phyloP scores from a whole-genome alignment of 2,113 vertebrate genomes.

The Albula glossodonta region DNA sequence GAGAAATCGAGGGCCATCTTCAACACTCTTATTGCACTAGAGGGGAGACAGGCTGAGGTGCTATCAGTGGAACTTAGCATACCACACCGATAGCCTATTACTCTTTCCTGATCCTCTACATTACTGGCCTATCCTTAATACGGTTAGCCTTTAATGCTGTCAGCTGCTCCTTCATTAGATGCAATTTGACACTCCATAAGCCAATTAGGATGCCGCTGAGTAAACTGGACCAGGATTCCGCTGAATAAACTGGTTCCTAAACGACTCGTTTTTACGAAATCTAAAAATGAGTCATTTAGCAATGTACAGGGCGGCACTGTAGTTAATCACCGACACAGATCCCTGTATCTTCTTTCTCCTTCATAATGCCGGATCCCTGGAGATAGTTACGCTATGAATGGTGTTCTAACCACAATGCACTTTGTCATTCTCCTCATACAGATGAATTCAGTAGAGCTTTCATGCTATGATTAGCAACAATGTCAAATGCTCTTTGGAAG shows the following conservation, averaged over 20 bases:
- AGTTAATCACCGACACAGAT: slow-evolving; percentile 32
- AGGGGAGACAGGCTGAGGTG: not conserved
- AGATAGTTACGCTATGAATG: slow-evolving; percentile 5
- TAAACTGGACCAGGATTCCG: slow-evolving; percentile 46
- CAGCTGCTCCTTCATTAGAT: slow-evolving; percentile 47
- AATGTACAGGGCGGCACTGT: not conserved
- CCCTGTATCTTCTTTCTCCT: slow-evolving; percentile 8
- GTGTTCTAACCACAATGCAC: not conserved
- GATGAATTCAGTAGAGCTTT: too few species aligned
- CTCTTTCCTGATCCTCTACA: slow-evolving; percentile 44
- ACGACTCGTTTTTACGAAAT: slow-evolving; percentile 38
- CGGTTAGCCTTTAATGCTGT: slow-evolving; percentile 37
- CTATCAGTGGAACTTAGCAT: not conserved
- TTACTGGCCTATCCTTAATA: slow-evolving; percentile 62
- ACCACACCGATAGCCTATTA: slow-evolving; percentile 52
- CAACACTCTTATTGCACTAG: not conserved
- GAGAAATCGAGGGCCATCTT: not conserved
- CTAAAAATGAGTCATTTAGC: slow-evolving; percentile 51
- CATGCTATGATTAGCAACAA: too few species aligned
- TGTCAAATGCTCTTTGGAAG: too few species aligned
- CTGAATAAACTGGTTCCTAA: slow-evolving; percentile 47
- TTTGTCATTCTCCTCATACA: not conserved
- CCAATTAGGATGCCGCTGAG: slow-evolving; percentile 51
- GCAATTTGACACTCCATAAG: slow-evolving; percentile 51
- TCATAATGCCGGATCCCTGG: not conserved